Base-by-base conservation (phyloP, 2,888 invertebrate genomes). In the Oxyteleia sp. region DNA sequence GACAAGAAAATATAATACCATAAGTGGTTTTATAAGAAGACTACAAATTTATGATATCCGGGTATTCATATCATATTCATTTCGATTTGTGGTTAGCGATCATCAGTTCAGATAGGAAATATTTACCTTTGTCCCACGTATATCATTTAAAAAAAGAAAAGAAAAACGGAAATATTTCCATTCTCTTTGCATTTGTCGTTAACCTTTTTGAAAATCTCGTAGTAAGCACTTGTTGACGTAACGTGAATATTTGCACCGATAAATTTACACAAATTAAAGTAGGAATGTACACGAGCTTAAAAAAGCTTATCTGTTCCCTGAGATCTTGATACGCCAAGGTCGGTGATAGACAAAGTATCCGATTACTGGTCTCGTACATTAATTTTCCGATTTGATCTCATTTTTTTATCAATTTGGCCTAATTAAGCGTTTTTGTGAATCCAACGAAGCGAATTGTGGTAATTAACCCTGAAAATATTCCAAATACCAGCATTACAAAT, bases 231-330 rank as follows among this genome's bases (percentile, higher is more conserved):
- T 59, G 51, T 49, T 81, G 66, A 81, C 55, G 47, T 13, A 43
- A 75, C 41, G 13, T 49, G 55, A 57, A 53, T 57, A 55, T 82
- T 82, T 82, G 63, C 63, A 49, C 55, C 51, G 26, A 75, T 64
- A 71, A 82, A 61, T 75, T 69, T 32, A 32, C 41, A 20, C 63
- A 75, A 82, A 82, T 82, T 81, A 74, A 80, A 68, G 66, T 80
- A 80, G 57, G 72, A 13, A 15, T 45, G 16, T 53, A 61, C 51
- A 15, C n/a, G 47, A 51, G 41, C 45, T 51, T 8, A 38, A 18
- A 10, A 7, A n/a, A n/a, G 16, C 68, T 74, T 81, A 81, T 81
- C 74, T 53, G 29, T 59, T 61, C 18, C 2, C 11, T 35, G 45
- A 38, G 55, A 81, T 81, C 81, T 53, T 45, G 41, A 55, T 47